These are phyloP conservation scores for Odontothrips loti DNA, from an alignment of 2,888 invertebrate species.

Conservation along the genomic window DNA sequence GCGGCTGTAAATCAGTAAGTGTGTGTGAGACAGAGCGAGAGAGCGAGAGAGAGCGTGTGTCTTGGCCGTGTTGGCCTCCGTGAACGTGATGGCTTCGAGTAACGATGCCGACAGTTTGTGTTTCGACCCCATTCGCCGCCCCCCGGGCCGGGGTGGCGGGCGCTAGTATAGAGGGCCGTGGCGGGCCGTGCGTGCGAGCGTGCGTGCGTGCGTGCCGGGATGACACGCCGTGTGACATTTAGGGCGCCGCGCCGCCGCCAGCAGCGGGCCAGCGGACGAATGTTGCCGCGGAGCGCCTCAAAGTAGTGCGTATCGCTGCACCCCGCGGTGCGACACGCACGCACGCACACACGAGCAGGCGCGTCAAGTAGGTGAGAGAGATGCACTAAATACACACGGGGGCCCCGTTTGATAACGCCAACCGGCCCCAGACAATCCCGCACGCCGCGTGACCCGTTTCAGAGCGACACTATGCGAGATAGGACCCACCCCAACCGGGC, in stretches of 20 bases:
- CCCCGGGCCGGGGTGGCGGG: no score
- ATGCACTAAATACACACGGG: not conserved
- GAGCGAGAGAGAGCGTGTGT: no score
- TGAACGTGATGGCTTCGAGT: not conserved
- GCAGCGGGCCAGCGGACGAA: no score
- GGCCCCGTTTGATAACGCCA: not conserved
- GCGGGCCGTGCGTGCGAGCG: no score
- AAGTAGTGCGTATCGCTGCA: no score
- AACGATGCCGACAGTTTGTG: constrained; percentile 4
- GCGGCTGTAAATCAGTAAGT: not conserved
- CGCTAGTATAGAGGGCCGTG: no score
- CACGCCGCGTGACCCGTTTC: not conserved
- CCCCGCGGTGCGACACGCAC: not conserved
- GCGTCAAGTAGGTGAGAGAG: not conserved
- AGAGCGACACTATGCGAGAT: not conserved
- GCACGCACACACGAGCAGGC: not conserved
- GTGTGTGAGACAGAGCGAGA: no score
- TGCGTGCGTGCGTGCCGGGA: no score
- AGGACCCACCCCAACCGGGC: not conserved
- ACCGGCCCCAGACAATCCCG: not conserved
- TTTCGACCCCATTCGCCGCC: constrained; percentile 15
- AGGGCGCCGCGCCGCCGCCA: no score
- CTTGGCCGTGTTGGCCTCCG: not conserved
- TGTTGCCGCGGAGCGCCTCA: no score
- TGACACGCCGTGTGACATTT: no score